Evolutionary conservation across 2,797 vertebrate genomes (phyloP), one percentile per base, ranked within the genome.

Genomic region (Aythya fuligula): DNA sequence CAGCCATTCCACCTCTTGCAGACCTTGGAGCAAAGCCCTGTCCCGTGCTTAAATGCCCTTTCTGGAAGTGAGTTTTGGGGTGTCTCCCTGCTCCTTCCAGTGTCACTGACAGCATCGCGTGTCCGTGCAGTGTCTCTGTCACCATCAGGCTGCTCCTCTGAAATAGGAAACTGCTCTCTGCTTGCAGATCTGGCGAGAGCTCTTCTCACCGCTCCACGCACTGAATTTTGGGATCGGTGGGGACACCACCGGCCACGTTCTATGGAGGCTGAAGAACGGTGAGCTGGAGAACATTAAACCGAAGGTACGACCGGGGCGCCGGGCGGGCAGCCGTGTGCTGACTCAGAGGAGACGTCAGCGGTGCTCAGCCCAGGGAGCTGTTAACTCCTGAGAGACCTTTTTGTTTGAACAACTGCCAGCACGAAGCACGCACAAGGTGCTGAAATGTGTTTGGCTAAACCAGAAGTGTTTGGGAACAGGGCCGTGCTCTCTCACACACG

Each of bases 211-310:
- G 3, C 99, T 99, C 75, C 99, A 99, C n/a, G 99, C 99, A 0
- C 96, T 99, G 76, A 99, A 99, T 96, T 99, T 99, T 96, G 99
- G 99, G 65, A 99, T 99, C 13, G 99, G 98, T 8, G 99, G 99
- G 20, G 99, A 99, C 98, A 99, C 99, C 77, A 99, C 99, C 9
- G 98, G 98, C 65, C 99, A 99, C 0, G 98, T 99, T 21, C 97
- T 99, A 53, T 99, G 99, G 99, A 99, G 99, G 87, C 98, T 99
- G 95, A 99, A 99, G 98, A 99, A 99, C 2, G 99, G 99, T 66
- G 99, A 99, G 96, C 98, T 99, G 96, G 98, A 99, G 89, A 99
- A 99, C 97, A 99, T 99, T 95, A 98, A 98, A 62, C 99, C 99
- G 83, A 99, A 99, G 98, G 99, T 99, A 96, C 0, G 36, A 87